Conservation (phyloP, 2,797 vertebrate genomes). For the Vespertilio murinus region DNA sequence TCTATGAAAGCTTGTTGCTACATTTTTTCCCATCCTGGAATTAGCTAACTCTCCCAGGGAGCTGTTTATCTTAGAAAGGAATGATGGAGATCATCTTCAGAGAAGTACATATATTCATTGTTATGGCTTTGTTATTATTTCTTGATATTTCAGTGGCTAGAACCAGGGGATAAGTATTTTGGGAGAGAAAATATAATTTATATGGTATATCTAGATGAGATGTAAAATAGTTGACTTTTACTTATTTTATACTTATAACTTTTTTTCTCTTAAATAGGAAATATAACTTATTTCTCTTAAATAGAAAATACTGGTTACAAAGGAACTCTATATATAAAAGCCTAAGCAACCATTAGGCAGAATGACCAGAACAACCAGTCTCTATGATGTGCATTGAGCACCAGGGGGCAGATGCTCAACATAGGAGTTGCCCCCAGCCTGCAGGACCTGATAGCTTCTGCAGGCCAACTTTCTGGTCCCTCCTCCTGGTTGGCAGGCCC, state of each 20-base stretch:
- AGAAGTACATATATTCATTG: not conserved
- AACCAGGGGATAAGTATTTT: not conserved
- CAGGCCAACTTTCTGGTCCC: too few relatives aligned
- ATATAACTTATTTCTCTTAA: not conserved
- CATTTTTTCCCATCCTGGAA: not conserved
- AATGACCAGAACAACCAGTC: too few relatives aligned
- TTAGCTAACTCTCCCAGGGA: not conserved
- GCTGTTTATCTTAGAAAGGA: not conserved
- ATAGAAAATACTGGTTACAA: not conserved
- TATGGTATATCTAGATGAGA: not conserved
- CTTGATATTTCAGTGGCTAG: not conserved
- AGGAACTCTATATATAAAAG: not conserved
- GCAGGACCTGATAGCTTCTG: too few relatives aligned
- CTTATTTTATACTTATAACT: not conserved
- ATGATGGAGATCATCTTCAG: not conserved
- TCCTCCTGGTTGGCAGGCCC: too few relatives aligned
- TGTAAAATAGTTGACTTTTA: not conserved
- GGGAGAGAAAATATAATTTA: not conserved
- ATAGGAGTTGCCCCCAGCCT: too few relatives aligned
- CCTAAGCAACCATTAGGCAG: too few relatives aligned
- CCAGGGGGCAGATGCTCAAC: too few relatives aligned
- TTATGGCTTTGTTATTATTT: not conserved
- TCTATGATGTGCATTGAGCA: too few relatives aligned
- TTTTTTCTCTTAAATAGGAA: not conserved
- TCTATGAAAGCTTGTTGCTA: not conserved